Evolutionary conservation across 2,888 invertebrate genomes (phyloP), one percentile per base, ranked within the genome.

Genomic region (Julus scanicus): DNA sequence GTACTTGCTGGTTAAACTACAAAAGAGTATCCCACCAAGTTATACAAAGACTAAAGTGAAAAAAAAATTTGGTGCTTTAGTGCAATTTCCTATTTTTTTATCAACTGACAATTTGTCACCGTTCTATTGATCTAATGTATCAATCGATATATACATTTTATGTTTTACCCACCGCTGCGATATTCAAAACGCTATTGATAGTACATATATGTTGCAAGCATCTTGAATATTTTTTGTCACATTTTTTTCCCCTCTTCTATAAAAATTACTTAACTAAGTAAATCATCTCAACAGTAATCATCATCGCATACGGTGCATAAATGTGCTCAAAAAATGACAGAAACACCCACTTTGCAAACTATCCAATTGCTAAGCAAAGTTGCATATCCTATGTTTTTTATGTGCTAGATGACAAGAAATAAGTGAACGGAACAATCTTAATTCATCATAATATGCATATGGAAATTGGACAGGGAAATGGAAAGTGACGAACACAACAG

Each of bases 221-320:
- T 71, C 63, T 71, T 71, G n/a, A 71, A 71, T 71, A 29, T 20
- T 44, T 71, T 71, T 71, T 71, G 63, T 29, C 63, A 71, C 17
- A 53, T 71, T 71, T 71, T 71, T 71, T n/a, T 20, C 20, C 63
- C 20, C 63, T 44, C 44, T 44, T 8, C 44, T 44, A 71, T 5
- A 71, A 71, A 71, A 71, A 71, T 71, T 71, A 71, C 63, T 71
- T 71, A 71, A 71, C 63, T 71, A 71, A 71, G 63, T 71, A 71
- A 71, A 71, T 71, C 63, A 71, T 71, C 63, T 71, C 63, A 20
- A 71, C 20, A 71, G 63, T 44, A 44, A 44, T 20, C 20, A 71
- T 71, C 63, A 71, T 20, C 63, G 20, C 63, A 71, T 29, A 71
- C 8, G 63, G n/a, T 6, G 63, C n/a, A n/a, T n/a, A n/a, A 63